These are phyloP conservation scores for Corythaixoides concolor DNA, from an alignment of 2,113 vertebrate genomes.

Conservation along the genomic window DNA sequence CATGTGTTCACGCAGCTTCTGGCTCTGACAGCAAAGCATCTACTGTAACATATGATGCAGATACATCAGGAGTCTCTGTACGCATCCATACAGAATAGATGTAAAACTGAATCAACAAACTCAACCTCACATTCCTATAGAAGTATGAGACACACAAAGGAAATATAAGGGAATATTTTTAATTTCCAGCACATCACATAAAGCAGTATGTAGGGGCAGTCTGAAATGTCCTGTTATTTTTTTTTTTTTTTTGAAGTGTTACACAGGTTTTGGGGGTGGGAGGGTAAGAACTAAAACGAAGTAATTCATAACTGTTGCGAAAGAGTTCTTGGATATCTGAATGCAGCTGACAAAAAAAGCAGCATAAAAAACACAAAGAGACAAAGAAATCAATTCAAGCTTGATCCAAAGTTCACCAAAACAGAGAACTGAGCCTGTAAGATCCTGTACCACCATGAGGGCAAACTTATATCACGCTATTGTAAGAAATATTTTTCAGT, in stretches of 20 bases:
- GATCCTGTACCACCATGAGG: neutral
- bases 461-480: neutral
- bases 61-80: neutral
- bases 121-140: neutral
- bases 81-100: neutral
- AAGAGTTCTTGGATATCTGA: neutral
- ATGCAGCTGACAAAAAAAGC: neutral
- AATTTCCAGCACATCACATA: neutral
- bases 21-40: neutral
- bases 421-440: neutral
- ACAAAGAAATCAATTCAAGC: neutral
- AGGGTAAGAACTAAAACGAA: neutral
- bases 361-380: neutral
- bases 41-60: neutral
- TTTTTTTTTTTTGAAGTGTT: neutral
- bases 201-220: neutral
- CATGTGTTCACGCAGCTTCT: neutral
- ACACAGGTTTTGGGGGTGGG: neutral
- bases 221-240: neutral
- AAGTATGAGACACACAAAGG: neutral
- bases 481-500: neutral
- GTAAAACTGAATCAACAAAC: neutral
- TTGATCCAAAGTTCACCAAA: neutral
- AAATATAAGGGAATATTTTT: neutral
- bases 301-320: neutral